Evolutionary conservation across 2,113 vertebrate species (phyloP), one percentile per base, ranked within the genome.

Genomic region (Leptocoma aspasia): DNA sequence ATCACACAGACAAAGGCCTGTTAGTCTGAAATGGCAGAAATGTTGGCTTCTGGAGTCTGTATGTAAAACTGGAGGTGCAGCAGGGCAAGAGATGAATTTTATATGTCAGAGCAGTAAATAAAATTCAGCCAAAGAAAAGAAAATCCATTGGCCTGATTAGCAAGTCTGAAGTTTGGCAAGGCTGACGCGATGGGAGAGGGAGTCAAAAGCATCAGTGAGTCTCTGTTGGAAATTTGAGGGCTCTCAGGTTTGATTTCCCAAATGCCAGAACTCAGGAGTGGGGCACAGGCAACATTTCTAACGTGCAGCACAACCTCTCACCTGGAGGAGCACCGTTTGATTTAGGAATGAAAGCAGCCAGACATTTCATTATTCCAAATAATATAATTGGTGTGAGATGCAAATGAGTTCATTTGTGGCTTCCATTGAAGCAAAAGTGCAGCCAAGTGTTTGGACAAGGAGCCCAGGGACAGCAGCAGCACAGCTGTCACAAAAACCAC

Each of bases 221-320:
- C 71, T 17, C 82, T 8, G 14, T 0, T 54, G 52, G 92, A 77
- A 50, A 14, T 24, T 4, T 15, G 17, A 5, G 10, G 12, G 8
- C 53, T 90, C 75, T 83, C 27, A 49, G 31, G 56, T 70, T 77
- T 57, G 11, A 78, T 96, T 90, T 90, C 37, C 49, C 47, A 87
- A 28, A 49, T 11, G 2, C 14, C 54, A 54, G 50, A 42, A 18
- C 47, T 59, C 53, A 33, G 50, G 18, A 42, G 6, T 2, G 19
- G 11, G 45, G 15, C 45, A 70, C 18, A 53, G 44, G 22, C 39
- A 53, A 11, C 4, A 11, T n/a, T 65, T 76, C 35, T 10, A 65
- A 39, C 0, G 0, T 16, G 17, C 23, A 73, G 50, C 15, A 11
- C 28, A 14, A 22, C 0, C 3, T 4, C 26, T 5, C 31, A 45